These are phyloP conservation scores for Ailurus styani DNA, from an alignment of 2,113 vertebrate genomes.

Conservation along the genomic window DNA sequence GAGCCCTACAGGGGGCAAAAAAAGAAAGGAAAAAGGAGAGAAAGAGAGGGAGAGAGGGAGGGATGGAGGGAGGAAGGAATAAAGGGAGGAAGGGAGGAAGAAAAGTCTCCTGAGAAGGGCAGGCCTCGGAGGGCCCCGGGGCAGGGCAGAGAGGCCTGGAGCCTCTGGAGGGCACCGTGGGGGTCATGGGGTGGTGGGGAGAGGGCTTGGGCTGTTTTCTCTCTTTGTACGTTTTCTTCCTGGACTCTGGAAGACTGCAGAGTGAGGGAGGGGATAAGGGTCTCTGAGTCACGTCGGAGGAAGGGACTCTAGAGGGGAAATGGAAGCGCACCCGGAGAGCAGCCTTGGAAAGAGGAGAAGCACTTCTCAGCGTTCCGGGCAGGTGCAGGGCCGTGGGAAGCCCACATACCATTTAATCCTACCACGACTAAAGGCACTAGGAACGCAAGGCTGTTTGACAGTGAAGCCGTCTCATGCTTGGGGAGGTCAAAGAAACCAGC, in stretches of 20 bases:
- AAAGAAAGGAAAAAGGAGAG: too few species aligned
- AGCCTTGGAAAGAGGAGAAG: neutral
- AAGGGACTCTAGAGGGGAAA: too few species aligned
- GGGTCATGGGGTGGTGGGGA: neutral
- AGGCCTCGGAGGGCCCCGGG: too few species aligned
- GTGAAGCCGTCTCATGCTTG: neutral
- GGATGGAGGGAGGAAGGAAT: fast-evolving
- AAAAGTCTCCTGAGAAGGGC: too few species aligned
- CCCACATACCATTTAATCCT: neutral
- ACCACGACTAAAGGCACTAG: neutral
- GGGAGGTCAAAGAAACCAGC: neutral
- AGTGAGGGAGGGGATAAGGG: neutral
- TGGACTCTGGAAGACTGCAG: neutral
- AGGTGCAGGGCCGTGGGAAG: neutral
- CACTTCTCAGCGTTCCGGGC: neutral
- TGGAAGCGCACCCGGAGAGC: neutral
- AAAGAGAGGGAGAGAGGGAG: too few species aligned
- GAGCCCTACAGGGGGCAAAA: too few species aligned
- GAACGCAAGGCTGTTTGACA: neutral
- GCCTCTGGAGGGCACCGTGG: neutral
- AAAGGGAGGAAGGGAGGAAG: too few species aligned
- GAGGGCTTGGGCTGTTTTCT: too few species aligned
- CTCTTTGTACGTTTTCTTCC: neutral
- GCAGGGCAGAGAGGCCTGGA: neutral
- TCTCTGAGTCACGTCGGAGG: neutral